These are phyloP conservation scores for Gymnocephalus cernua DNA, from an alignment of 2,113 vertebrate genomes.

Conservation along the genomic window DNA sequence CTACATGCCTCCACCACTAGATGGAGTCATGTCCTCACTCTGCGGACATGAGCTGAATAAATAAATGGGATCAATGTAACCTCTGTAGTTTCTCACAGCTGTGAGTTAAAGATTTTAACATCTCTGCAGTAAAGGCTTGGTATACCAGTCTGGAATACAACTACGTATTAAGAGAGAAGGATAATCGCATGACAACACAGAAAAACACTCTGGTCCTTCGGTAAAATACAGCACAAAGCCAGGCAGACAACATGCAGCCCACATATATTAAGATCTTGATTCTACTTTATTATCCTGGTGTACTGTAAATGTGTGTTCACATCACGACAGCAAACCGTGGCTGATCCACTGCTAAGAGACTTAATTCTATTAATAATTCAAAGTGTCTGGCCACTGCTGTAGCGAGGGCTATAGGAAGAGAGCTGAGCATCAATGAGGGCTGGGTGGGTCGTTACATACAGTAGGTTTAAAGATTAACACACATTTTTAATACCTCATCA, in stretches of 20 bases:
- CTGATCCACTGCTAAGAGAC: conserved; percentile 59
- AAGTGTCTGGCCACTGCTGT: conserved; percentile 57
- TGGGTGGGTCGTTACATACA: conserved; percentile 1
- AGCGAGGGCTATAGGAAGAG: conserved; percentile 30
- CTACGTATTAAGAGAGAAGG: not conserved
- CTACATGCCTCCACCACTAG: conserved; percentile 70
- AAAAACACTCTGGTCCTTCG: not conserved
- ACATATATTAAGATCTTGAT: not conserved
- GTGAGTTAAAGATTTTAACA: not conserved
- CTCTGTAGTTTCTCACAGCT: conserved; percentile 29
- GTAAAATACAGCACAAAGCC: not conserved
- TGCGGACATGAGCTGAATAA: conserved; percentile 43
- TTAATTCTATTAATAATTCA: conserved; percentile 77
- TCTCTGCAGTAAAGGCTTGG: not conserved
- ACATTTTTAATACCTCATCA: conserved; percentile 10
- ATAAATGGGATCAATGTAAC: conserved; percentile 22
- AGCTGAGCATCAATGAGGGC: conserved; percentile 36
- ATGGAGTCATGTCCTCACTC: conserved; percentile 64
- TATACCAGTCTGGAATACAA: not conserved
- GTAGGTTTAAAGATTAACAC: conserved; percentile 16
- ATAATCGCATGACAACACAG: conserved; percentile 5
- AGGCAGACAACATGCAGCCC: conserved; percentile 2
- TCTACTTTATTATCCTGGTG: conserved; percentile 26
- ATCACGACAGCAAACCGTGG: conserved; percentile 25
- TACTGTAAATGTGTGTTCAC: conserved; percentile 17